Evolutionary conservation across 2,888 invertebrate genomes (phyloP), one percentile per base, ranked within the genome.

Genomic region (Alloscopus bannaensis): DNA sequence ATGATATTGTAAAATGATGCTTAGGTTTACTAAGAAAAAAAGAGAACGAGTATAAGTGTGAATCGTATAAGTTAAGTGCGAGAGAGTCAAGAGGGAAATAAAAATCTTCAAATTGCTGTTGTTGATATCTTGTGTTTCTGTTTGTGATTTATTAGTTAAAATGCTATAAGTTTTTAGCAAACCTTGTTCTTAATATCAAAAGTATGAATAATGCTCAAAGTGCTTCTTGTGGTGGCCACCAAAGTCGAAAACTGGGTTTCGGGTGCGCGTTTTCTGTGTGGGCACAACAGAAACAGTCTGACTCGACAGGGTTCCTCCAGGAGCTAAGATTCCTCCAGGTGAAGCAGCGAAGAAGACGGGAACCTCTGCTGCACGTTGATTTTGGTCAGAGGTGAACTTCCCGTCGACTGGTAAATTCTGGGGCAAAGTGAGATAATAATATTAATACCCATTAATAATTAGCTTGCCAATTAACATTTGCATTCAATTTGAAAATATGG

Each of bases 31-130:
- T 40, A 59, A 42, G n/a, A 20, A 52, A 62, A 31, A 59, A 59
- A 22, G n/a, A 45, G 47, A 65, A 36, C 40, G 36, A n/a, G 65
- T 65, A 47, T 65, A 65, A 45, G 47, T 65, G 65, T 42, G 65
- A 45, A 50, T 45, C n/a, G n/a, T n/a, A n/a, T n/a, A n/a, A n/a
- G n/a, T n/a, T 31, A 42, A 69, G 62, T 66, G 45, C 55, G 65
- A 73, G 70, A n/a, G n/a, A 55, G 42, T 57, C 18, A 50, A 62
- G 29, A 69, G 28, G 16, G 62, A 57, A 47, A 76, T 69, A 57
- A 70, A 78, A 78, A 78, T 57, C 70, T 70, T 78, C 45, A 70
- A 78, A 70, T 78, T 78, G 77, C 77, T 69, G 77, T 78, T 78
- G 77, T 70, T 78, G 77, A n/a, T n/a, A n/a, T n/a, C n/a, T n/a